Evolutionary conservation across 2,888 invertebrate species (phyloP).

Genomic region (Hyposoter dolosus): DNA sequence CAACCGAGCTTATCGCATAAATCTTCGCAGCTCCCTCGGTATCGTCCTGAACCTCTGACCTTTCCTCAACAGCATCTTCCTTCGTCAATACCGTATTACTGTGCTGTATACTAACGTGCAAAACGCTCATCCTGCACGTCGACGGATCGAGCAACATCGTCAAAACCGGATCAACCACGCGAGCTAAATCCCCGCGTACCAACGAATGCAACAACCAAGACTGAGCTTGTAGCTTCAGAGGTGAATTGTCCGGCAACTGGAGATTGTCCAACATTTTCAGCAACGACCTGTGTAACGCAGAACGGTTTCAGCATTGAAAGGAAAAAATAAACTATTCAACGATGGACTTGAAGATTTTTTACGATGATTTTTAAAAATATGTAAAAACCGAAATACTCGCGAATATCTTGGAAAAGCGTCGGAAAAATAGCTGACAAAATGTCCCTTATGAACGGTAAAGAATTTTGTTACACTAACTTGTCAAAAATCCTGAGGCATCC

Average conservation of each 20-base stretch:
- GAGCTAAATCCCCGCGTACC: conserved; percentile 91
- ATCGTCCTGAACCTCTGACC: conserved; percentile 80
- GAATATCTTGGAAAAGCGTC: too few relatives aligned
- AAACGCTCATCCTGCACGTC: conserved; percentile 93
- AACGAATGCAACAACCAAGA: conserved; percentile 92
- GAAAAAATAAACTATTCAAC: background rate
- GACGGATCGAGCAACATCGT: conserved; percentile 91
- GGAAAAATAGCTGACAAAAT: too few relatives aligned
- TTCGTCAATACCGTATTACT: conserved; percentile 83
- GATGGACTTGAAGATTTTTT: background rate
- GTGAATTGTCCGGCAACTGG: conserved; percentile 86
- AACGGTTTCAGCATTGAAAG: background rate
- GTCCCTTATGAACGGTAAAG: too few relatives aligned
- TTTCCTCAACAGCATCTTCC: conserved; percentile 78
- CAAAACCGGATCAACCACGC: conserved; percentile 92
- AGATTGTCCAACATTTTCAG: conserved; percentile 91
- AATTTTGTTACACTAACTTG: conserved; percentile 83
- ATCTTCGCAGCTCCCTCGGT: conserved; percentile 86
- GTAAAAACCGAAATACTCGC: too few relatives aligned
- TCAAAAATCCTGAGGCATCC: conserved; percentile 87
- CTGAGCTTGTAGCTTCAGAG: conserved; percentile 88
- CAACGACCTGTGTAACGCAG: conserved; percentile 86
- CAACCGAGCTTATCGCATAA: conserved; percentile 93
- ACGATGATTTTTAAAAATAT: background rate
- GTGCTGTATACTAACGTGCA: conserved; percentile 89